Percentiles rank a stretch among this genome's conserved stretches.
These are phyloP conservation scores for Poeciliopsis paucimaculata DNA, from an alignment of 2,797 vertebrate genomes.

Conservation along the genomic window DNA sequence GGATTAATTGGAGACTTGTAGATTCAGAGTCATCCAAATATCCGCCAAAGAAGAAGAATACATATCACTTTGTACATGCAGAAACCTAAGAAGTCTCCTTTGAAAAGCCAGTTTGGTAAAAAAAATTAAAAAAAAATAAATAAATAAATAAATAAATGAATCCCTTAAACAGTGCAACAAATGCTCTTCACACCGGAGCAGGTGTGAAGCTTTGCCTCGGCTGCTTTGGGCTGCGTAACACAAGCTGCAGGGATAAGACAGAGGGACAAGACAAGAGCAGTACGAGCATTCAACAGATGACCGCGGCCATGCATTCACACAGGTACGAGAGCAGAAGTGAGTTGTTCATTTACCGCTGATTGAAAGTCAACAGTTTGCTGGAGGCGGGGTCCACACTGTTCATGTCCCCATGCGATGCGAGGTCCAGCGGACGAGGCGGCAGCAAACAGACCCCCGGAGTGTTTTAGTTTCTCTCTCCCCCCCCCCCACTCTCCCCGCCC, in stretches of 20 bases:
- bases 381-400: constrained; percentile 83
- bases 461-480: neutral
- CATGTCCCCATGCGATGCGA: constrained; percentile 84
- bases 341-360: constrained; percentile 81
- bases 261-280: neutral
- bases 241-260: constrained; percentile 48
- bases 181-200: constrained; percentile 45
- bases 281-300: constrained; percentile 71
- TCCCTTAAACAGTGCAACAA: neutral
- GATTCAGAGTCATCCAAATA: constrained; percentile 38
- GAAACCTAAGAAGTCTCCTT: neutral
- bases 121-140: neutral
- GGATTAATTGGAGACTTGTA: constrained; percentile 53
- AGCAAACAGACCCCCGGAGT: constrained; percentile 43
- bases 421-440: constrained; percentile 65
- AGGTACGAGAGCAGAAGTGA: constrained; percentile 20
- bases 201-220: constrained; percentile 28
- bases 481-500: constrained; percentile 1
- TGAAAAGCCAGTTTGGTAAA: neutral
- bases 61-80: neutral
- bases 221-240: constrained; percentile 30
- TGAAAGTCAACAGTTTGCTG: constrained; percentile 89
- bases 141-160: too few relatives aligned
- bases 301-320: constrained; percentile 46
- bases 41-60: neutral